Percentiles rank a stretch among this genome's conserved stretches.
Evolutionary conservation across 1,140 invertebrate genomes (phyloP).

Genomic region (Fopius arisanus): DNA sequence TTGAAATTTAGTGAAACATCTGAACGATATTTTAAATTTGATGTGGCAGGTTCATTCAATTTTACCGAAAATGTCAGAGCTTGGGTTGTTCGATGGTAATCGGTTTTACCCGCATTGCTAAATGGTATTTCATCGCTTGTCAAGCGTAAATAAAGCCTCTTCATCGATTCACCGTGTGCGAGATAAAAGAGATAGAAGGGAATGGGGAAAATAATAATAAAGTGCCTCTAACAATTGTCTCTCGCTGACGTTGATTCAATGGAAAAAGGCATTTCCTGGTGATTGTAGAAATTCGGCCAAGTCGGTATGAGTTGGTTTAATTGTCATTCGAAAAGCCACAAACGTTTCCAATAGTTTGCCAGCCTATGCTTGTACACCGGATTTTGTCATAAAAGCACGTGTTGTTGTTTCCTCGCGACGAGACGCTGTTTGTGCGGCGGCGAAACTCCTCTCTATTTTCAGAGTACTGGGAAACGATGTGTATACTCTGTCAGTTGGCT

Average conservation of each 20-base stretch:
- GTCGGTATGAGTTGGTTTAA: not conserved
- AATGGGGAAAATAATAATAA: not conserved
- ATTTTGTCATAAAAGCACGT: slow-evolving; percentile 18
- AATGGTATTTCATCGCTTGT: too few relatives aligned
- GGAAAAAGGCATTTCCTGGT: not conserved
- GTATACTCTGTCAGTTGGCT: not conserved
- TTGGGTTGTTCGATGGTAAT: not conserved
- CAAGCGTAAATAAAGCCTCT: too few relatives aligned
- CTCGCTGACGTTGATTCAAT: not conserved
- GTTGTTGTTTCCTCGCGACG: slow-evolving; percentile 10
- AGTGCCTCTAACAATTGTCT: not conserved
- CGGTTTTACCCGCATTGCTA: too few relatives aligned
- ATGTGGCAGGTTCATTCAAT: not conserved
- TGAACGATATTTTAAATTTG: not conserved
- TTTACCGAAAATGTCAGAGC: not conserved
- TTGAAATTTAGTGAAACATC: not conserved
- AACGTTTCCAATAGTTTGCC: not conserved
- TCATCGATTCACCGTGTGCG: too few relatives aligned
- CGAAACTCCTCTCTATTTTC: slow-evolving; percentile 23
- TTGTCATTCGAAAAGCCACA: not conserved
- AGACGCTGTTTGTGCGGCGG: not conserved
- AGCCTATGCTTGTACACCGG: not conserved
- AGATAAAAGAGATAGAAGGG: too few relatives aligned
- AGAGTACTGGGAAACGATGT: slow-evolving; percentile 24
- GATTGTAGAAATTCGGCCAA: not conserved